A percentile compares a stretch with the other conserved stretches of the same genome.
These are phyloP conservation scores for Columba janthina DNA, from an alignment of 2,113 vertebrate genomes.

Conservation along the genomic window DNA sequence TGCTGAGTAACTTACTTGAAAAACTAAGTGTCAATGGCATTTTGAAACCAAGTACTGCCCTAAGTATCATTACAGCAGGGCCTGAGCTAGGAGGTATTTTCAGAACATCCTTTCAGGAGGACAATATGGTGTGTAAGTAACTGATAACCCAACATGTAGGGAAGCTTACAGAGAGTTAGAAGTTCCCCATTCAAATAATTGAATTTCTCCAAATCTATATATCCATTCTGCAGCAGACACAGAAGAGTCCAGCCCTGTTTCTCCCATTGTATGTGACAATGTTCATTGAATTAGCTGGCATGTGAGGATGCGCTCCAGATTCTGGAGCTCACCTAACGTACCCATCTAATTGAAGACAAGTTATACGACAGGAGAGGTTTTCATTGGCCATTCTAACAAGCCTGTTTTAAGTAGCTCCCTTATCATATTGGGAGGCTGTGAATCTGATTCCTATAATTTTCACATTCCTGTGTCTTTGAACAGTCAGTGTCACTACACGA, in stretches of 20 bases:
- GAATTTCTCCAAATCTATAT: neutral
- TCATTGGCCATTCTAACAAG: neutral
- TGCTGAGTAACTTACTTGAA: neutral
- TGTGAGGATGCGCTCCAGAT: rapidly evolving
- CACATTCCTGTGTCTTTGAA: neutral
- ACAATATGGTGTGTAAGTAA: neutral
- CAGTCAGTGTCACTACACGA: neutral
- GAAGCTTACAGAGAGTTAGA: neutral
- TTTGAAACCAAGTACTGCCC: neutral
- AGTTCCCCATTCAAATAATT: neutral
- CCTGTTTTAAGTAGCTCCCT: neutral
- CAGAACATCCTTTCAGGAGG: neutral
- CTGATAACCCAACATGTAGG: neutral
- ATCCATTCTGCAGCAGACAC: neutral
- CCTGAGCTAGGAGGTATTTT: neutral
- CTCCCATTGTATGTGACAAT: neutral
- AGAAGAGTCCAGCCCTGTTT: neutral
- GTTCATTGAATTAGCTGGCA: neutral
- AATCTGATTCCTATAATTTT: neutral
- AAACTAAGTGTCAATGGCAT: neutral
- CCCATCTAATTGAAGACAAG: neutral
- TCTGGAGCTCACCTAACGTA: neutral
- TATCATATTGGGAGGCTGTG: neutral
- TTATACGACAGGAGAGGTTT: neutral
- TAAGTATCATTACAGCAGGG: neutral